Evolutionary conservation across 92 coral and sea anemone species (phyloP), one percentile per base, ranked within the genome.

Genomic region (Isaurus tuberculatus): DNA sequence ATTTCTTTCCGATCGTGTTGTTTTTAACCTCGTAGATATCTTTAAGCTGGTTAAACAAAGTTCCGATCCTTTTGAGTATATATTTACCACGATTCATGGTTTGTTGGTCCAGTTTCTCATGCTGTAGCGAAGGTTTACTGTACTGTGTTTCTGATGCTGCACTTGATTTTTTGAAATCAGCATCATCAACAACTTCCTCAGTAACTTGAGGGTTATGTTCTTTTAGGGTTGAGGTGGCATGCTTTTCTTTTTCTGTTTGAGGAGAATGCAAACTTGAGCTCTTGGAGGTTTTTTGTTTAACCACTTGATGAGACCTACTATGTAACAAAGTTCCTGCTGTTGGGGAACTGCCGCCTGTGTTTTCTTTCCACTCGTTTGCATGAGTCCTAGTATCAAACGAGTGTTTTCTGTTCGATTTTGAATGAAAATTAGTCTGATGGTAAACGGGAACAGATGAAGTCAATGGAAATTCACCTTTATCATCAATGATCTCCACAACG

Each of bases 401-500:
- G n/a, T 29, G 44, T 32, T 33, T n/a, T 30, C 46, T 23, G 19
- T 11, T 30, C 1, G 26, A 17, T 53, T 22, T 13, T 74, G 44
- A 20, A 17, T 13, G 34, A 28, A 15, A 20, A 27, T 36, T 43
- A 25, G 70, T 32, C 23, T 79, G 75, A 46, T 75, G 80, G 42
- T 85, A 79, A 78, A 80, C 46, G 22, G 83, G 73, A 8, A 81
- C 82, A 20, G 48, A 70, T 70, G 85, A 61, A 69, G 81, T 51
- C 0, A 43, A 63, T 16, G 81, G 31, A 48, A 80, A 40, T 27
- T 67, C 70, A 10, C 46, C 81, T 7, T 23, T 42, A 4, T 77
- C 82, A 55, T 55, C 36, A 58, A 77, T 26, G 33, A 40, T 36
- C 32, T 58, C 70, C 13, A 31, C 51, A 23, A 77, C 69, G 14